These are phyloP conservation scores for Potamilus streckersoni DNA, from an alignment of 1,140 invertebrate genomes.

Conservation along the genomic window DNA sequence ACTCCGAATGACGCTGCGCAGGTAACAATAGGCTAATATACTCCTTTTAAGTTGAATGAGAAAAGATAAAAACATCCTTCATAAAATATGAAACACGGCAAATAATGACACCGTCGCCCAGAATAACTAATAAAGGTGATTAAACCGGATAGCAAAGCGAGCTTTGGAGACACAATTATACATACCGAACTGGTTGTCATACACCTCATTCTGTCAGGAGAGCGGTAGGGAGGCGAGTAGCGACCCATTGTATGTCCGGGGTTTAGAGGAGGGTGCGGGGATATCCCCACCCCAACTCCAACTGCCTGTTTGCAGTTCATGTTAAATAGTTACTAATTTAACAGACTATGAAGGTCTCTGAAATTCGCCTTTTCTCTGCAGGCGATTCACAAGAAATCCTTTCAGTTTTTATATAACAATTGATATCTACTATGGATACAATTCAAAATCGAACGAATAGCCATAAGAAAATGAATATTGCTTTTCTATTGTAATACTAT, in stretches of 20 bases:
- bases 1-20: no score
- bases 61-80: slow-evolving; percentile 41
- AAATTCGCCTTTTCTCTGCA: not conserved
- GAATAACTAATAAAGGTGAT: slow-evolving; percentile 55
- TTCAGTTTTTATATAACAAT: slow-evolving; percentile 22
- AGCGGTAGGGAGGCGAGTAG: slow-evolving; percentile 54
- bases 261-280: slow-evolving; percentile 44
- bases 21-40: no score
- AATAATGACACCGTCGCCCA: slow-evolving; percentile 40
- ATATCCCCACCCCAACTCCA: slow-evolving; percentile 37
- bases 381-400: slow-evolving; percentile 67
- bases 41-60: not conserved
- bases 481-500: slow-evolving; percentile 25
- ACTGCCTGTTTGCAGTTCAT: slow-evolving; percentile 22
- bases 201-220: slow-evolving; percentile 55
- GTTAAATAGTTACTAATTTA: slow-evolving; percentile 16
- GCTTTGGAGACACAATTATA: slow-evolving; percentile 19
- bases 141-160: slow-evolving; percentile 35
- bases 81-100: slow-evolving; percentile 59
- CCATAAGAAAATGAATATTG: slow-evolving; percentile 32
- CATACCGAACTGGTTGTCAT: slow-evolving; percentile 53
- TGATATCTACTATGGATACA: slow-evolving; percentile 17
- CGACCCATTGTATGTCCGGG: slow-evolving; percentile 48
- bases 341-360: not conserved
- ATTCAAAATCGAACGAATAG: slow-evolving; percentile 27